A percentile compares a stretch with the other conserved stretches of the same genome.
These are phyloP conservation scores for Ficedula albicollis DNA, from an alignment of 2,797 vertebrate genomes.

Conservation along the genomic window DNA sequence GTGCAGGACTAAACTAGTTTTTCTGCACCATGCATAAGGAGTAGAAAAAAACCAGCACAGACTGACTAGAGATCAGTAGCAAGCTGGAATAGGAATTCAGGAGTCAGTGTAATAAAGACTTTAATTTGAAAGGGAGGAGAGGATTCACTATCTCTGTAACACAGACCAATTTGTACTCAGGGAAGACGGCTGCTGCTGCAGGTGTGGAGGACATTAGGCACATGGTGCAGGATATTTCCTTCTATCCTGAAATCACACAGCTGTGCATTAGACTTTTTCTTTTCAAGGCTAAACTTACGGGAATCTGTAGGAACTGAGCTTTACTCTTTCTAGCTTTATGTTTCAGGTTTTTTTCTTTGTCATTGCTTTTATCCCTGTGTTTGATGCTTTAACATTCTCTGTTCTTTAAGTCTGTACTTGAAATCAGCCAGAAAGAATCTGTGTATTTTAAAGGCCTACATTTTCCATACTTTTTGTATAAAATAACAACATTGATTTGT, in stretches of 20 bases:
- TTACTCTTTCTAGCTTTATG: not conserved
- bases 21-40: not conserved
- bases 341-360: not conserved
- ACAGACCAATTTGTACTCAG: not conserved
- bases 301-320: conserved; percentile 8
- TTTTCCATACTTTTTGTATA: conserved; percentile 29
- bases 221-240: not conserved
- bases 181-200: not conserved
- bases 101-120: not conserved
- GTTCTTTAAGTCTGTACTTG: not conserved
- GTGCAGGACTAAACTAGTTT: not conserved
- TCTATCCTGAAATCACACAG: not conserved
- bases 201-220: not conserved
- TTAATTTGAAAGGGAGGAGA: not conserved
- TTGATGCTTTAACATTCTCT: conserved; percentile 20
- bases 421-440: not conserved
- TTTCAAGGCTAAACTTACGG: not conserved
- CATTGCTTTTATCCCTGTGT: not conserved
- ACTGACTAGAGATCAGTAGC: not conserved
- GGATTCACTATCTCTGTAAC: not conserved
- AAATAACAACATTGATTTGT: conserved; percentile 52
- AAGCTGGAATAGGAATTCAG: not conserved
- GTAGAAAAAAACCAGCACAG: not conserved
- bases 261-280: not conserved
- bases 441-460: conserved; percentile 21